Percentiles rank a stretch among this genome's conserved stretches.
Evolutionary conservation across 2,797 vertebrate genomes (phyloP).

Genomic region (Morus bassanus): DNA sequence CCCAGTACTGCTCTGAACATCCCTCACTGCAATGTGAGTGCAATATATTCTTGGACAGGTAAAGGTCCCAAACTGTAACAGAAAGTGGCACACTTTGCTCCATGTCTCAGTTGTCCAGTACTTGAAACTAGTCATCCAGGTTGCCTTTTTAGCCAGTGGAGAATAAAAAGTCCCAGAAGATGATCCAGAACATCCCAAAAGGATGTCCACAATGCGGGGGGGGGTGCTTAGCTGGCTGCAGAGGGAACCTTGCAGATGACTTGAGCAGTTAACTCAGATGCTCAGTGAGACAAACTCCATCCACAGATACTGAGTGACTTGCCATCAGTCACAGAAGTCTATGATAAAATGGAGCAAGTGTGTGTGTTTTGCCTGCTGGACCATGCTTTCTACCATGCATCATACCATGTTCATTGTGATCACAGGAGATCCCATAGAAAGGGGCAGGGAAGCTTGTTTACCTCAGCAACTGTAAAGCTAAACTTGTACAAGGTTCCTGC

Average conservation of each 20-base stretch:
- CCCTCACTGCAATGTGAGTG: neutral
- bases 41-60: neutral
- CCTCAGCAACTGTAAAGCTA: neutral
- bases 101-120: rapidly evolving
- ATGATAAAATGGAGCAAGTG: neutral
- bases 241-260: neutral
- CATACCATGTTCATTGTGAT: neutral
- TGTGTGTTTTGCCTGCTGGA: neutral
- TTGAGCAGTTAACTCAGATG: neutral
- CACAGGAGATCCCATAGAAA: neutral
- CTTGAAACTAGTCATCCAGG: neutral
- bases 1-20: neutral
- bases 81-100: neutral
- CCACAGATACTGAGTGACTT: neutral
- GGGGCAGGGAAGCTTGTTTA: neutral
- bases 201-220: too few species aligned
- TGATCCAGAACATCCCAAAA: neutral
- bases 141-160: neutral
- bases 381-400: neutral
- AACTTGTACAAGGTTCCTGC: neutral
- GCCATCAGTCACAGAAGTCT: neutral
- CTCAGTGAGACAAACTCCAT: neutral
- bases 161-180: neutral
- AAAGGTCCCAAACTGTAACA: neutral
- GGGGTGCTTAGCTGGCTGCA: neutral